Evolutionary conservation across 1,140 invertebrate species (phyloP), one percentile per base, ranked within the genome.

Genomic region (Polypedilum vanderplanki): DNA sequence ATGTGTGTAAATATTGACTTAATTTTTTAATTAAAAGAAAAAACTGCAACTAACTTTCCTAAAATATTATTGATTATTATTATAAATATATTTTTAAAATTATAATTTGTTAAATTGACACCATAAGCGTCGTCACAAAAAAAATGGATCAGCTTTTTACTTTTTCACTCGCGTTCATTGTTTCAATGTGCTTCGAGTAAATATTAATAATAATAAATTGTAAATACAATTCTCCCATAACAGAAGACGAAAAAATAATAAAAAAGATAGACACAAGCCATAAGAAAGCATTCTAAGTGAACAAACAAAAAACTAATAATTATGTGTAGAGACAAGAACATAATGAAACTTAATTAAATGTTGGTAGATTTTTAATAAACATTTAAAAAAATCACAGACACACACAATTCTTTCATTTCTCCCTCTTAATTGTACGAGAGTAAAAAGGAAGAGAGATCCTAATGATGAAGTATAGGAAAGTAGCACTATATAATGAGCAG

Each of bases 281-380:
- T 57, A 57, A 57, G 46, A 57, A 57, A 57, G 46, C 46, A 57
- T 57, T 57, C 46, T n/a, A 57, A 57, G 46, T 57, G 46, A 57
- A 57, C 46, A 57, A 57, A 57, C 12, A 57, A 57, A 46, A 57
- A 57, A 57, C 12, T 57, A n/a, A 57, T n/a, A 57, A 57, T 12
- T 57, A 57, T n/a, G 46, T 57, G 46, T 57, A 57, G 46, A 57
- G 15, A 57, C 12, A 57, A 57, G 10, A 57, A 12, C 3, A 57
- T n/a, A 57, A 57, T n/a, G n/a, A 57, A 57, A 57, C 46, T 57
- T 57, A 57, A 57, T n/a, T 57, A 57, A 57, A 57, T 57, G 46
- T 57, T 57, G 46, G 46, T 57, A 57, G 46, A 57, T 57, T 57
- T 57, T 57, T 57, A 57, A 57, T 57, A 57, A 57, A 57, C 46